Evolutionary conservation across 2,113 vertebrate genomes (phyloP), one percentile per base, ranked within the genome.

Genomic region (Hippopotamus amphibius): DNA sequence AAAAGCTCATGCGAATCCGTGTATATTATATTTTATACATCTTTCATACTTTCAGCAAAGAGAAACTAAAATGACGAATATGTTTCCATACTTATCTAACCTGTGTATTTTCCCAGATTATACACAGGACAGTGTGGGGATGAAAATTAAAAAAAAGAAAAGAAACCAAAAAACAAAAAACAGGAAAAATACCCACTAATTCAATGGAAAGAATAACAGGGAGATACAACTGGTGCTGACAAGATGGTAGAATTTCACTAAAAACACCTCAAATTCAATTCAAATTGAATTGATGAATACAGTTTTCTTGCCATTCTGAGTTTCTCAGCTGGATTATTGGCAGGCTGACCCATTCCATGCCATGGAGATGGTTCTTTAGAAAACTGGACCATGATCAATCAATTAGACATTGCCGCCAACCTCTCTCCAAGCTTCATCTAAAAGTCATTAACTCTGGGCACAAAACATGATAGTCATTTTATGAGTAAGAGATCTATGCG

Each of bases 371-470:
- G 90, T 93, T 88, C 96, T 98, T 98, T 76, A 95, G 95, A 97
- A 98, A 98, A 98, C 0, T 65, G 77, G 74, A 96, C 82, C 66
- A 85, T 43, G 7, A 97, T 97, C 97, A 97, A 97, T 98, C 98
- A 98, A 97, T 69, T 98, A 97, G 96, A 88, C 90, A 92, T 59
- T 72, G 87, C 93, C 87, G 96, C 82, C 98, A 90, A 98, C 98
- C 92, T 93, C 2, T 0, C 90, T 96, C 72, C 88, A 95, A 61
- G 74, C 95, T 61, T 24, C 55, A 98, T 97, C 90, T 17, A 46
- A 1, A 74, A 97, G 71, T 83, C 66, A 94, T 94, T 97, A 97
- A 97, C 17, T n/a, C 6, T 86, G 96, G 76, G 63, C 69, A 92
- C 19, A 72, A 96, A 94, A 92, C 43, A 74, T 66, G 76, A 96